Base-by-base conservation (phyloP, 2,113 vertebrate species). In the Heptranchias perlo region DNA sequence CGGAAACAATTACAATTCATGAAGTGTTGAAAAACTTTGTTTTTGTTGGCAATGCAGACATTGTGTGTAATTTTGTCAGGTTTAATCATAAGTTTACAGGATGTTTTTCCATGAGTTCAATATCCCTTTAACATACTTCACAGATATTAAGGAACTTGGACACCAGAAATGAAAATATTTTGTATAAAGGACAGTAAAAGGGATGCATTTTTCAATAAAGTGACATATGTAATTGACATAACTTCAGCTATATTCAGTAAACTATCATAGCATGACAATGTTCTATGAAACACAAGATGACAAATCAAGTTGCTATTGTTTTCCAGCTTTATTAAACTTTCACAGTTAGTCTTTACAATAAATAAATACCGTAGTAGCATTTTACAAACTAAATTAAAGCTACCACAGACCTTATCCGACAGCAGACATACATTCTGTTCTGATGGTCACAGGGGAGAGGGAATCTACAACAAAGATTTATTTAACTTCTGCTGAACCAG, bases 281-380 rank as follows among this genome's bases (percentile, higher is more conserved):
- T 62, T 62, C 58, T 25, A 94, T 58, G 10, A 94, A 44, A 31
- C 28, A 49, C 47, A 52, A 28, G 62, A 67, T 49, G 11, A 31
- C 13, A 95, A 95, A 95, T 58, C 18, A 47, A 14, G 18, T 11
- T 28, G 23, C 52, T 44, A 14, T 95, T 31, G n/a, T 69, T 67
- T 49, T 69, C 23, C 93, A 69, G 21, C 11, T 95, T 95, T 95
- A 95, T 95, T 95, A 65, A 62, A 67, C 10, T 31, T 94, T 31
- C n/a, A 47, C 49, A 16, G 39, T 95, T 65, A 28, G 31, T 49
- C 39, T 31, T 67, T 95, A 95, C 93, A 95, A 93, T 67, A 94
- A 95, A 67, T 95, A 95, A 95, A 28, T 94, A 35, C 2, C 58
- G 2, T 25, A 47, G 23, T 69, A 95, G 44, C 25, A 31, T 67